These are phyloP conservation scores for Drosophila truncata DNA, from an alignment of 1,140 invertebrate genomes.

Conservation along the genomic window DNA sequence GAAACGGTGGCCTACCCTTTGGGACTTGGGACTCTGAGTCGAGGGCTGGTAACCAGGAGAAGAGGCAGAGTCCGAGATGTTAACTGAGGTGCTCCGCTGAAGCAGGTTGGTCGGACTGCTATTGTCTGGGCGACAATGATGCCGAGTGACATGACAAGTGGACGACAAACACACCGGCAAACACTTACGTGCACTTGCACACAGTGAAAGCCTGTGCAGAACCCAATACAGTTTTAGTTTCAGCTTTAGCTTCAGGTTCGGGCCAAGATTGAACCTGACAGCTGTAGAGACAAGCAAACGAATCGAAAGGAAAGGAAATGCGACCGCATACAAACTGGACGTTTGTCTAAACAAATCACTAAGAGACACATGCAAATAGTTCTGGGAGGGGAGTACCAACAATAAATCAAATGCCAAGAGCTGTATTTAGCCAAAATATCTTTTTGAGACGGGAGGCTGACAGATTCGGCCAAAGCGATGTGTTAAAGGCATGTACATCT, in stretches of 20 bases:
- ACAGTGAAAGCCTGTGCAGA: constrained; percentile 38
- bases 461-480: constrained; percentile 33
- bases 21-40: background rate
- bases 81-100: constrained; percentile 18
- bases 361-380: constrained; percentile 51
- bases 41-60: background rate
- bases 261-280: constrained; percentile 70
- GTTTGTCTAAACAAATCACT: constrained; percentile 79
- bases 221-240: constrained; percentile 18
- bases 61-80: constrained; percentile 7
- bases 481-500: background rate
- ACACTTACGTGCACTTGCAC: constrained; percentile 13
- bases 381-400: constrained; percentile 21
- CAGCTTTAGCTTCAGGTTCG: background rate
- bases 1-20: constrained; percentile 53
- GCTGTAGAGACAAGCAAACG: constrained; percentile 62
- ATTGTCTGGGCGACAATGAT: constrained; percentile 78
- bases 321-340: constrained; percentile 38
- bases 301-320: constrained; percentile 39
- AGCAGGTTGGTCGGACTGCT: constrained; percentile 43
- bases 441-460: constrained; percentile 42
- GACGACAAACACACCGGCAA: constrained; percentile 57
- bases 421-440: constrained; percentile 72
- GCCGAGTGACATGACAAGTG: constrained; percentile 81
- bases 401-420: constrained; percentile 76